Conservation (phyloP, 2,797 vertebrate genomes). For the Malacoctenus gilli region DNA sequence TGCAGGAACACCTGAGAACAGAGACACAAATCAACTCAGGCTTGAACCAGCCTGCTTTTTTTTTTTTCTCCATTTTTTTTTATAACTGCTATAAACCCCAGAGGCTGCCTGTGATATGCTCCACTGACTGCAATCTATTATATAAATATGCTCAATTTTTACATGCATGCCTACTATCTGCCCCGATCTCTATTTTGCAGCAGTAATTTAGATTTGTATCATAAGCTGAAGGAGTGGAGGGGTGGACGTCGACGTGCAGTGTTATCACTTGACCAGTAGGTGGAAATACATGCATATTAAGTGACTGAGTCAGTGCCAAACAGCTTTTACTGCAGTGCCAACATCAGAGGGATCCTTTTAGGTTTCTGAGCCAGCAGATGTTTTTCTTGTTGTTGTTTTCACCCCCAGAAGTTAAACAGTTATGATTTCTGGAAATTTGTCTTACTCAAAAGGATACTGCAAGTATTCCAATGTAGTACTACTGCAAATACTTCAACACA, state of each 20-base stretch:
- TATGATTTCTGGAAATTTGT: neutral
- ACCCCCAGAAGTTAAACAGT: neutral
- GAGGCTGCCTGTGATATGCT: constrained; percentile 58
- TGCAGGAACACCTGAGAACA: constrained; percentile 50
- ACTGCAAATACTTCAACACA: neutral
- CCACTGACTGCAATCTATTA: constrained; percentile 58
- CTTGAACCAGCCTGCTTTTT: constrained; percentile 46
- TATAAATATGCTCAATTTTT: constrained; percentile 63
- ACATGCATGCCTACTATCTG: constrained; percentile 60
- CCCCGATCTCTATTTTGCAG: constrained; percentile 60
- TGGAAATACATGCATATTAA: constrained; percentile 80
- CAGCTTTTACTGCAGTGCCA: constrained; percentile 57
- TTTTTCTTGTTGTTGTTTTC: neutral
- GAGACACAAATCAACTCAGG: constrained; percentile 60
- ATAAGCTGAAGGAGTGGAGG: constrained; percentile 32
- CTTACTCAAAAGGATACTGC: neutral
- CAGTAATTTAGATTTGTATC: constrained; percentile 67
- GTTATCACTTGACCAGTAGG: constrained; percentile 74
- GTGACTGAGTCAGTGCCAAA: constrained; percentile 63
- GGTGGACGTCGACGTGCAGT: constrained; percentile 58
- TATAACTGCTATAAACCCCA: constrained; percentile 66
- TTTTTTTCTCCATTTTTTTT: too few relatives aligned
- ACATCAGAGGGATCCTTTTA: constrained; percentile 16
- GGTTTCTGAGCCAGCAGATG: neutral
- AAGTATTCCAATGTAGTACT: neutral